Percentiles rank a stretch among this genome's conserved stretches.
Conservation (phyloP, 1,140 invertebrate genomes). For the Brachionus rubens region DNA sequence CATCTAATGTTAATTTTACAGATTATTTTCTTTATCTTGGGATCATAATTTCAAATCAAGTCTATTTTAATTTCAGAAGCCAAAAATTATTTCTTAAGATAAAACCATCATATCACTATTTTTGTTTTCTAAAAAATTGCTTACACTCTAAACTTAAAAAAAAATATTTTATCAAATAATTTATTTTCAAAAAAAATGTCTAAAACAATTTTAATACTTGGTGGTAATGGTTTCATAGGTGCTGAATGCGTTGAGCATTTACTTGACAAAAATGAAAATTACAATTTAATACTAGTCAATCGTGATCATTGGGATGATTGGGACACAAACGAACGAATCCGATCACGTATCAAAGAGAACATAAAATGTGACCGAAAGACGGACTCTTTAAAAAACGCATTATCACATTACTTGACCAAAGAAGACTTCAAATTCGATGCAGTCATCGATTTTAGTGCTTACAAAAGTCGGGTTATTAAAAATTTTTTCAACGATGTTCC, state of each 20-base stretch:
- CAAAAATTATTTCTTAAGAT: too few relatives aligned
- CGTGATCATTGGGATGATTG: slow-evolving; percentile 62
- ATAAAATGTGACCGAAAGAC: slow-evolving; percentile 59
- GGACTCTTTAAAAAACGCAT: slow-evolving; percentile 53
- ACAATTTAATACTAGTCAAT: slow-evolving; percentile 55
- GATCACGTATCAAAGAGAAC: slow-evolving; percentile 46
- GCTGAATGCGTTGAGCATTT: slow-evolving; percentile 55
- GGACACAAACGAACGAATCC: slow-evolving; percentile 56
- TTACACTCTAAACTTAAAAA: too few relatives aligned
- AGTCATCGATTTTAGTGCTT: slow-evolving; percentile 62
- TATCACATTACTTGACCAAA: slow-evolving; percentile 40
- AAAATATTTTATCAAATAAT: too few relatives aligned
- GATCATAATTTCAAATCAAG: too few relatives aligned
- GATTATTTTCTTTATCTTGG: too few relatives aligned
- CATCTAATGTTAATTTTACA: too few relatives aligned
- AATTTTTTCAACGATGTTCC: slow-evolving; percentile 54
- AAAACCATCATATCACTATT: too few relatives aligned
- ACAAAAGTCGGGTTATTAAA: slow-evolving; percentile 54
- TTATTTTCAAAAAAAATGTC: slow-evolving; percentile 30
- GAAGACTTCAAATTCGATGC: slow-evolving; percentile 54
- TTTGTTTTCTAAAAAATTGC: too few relatives aligned
- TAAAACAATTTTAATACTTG: slow-evolving; percentile 58
- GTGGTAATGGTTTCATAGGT: slow-evolving; percentile 63
- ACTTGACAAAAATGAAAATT: slow-evolving; percentile 51
- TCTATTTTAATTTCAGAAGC: too few relatives aligned